Evolutionary conservation across 2,113 vertebrate genomes (phyloP).

Genomic region (Ranitomeya variabilis): DNA sequence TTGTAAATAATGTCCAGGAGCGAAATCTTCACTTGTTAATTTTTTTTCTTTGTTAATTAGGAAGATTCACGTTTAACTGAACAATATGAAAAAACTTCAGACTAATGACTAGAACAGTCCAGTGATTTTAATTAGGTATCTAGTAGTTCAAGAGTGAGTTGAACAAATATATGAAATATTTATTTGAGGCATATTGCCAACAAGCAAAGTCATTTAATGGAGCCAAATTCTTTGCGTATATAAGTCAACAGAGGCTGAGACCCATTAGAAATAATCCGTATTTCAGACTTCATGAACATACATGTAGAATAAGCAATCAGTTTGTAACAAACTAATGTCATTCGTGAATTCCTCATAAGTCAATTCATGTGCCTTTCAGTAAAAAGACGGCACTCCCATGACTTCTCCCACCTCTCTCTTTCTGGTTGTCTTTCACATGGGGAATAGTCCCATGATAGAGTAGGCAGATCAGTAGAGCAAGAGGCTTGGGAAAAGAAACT

Average conservation of each 20-base stretch:
- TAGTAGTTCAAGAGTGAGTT: background rate
- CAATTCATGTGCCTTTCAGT: no score
- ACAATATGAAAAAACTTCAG: background rate
- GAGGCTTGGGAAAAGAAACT: no score
- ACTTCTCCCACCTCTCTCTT: no score
- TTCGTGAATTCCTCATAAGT: no score
- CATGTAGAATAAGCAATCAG: no score
- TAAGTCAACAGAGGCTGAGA: background rate
- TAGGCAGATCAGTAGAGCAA: no score
- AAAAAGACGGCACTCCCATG: no score
- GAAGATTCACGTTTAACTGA: background rate
- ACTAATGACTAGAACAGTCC: background rate
- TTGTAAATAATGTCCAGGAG: constrained; percentile 28
- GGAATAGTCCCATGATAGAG: no score
- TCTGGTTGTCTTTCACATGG: no score
- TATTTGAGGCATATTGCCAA: background rate
- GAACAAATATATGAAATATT: background rate
- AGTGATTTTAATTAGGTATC: background rate
- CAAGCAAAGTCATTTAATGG: background rate
- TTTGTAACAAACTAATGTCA: no score
- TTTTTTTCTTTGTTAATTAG: constrained; percentile 2
- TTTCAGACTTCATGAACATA: no score
- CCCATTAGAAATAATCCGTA: no score
- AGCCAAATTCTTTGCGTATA: background rate
- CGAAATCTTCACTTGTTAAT: background rate